Base-by-base conservation (phyloP, 2,113 vertebrate species). In the Sapayoa aenigma region DNA sequence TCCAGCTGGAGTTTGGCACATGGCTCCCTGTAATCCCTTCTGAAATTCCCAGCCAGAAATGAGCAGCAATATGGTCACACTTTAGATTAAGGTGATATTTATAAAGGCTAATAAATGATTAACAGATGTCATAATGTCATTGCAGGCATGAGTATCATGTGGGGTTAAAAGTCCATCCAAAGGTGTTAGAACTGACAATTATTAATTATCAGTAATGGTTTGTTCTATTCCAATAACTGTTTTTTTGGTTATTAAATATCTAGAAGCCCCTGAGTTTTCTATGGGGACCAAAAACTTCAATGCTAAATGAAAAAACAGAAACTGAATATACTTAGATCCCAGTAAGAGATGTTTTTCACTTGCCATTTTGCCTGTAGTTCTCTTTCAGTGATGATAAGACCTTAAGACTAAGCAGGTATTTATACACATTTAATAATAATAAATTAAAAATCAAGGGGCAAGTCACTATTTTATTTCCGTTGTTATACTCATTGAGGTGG, bases 401-500 rank as follows among this genome's bases (percentile, higher is more conserved):
- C 24, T 55, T 28, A 11, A 49, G 16, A 55, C 27, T 13, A 55
- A 76, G 14, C 10, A 31, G 16, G 4, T 12, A 35, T 74, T 69
- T 47, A 47, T 17, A 42, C 11, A 44, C 16, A 14, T n/a, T 31
- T 46, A 55, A 47, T 12, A 30, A 41, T 14, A 21, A 10, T 41
- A n/a, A 20, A 2, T 3, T 18, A 0, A 3, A 35, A 74, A 23
- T 27, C 20, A 28, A 44, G 6, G 41, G 37, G 19, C 8, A 31
- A 27, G 4, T 30, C 6, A 1, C 37, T 30, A 7, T 33, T 59
- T 81, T 20, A 23, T 74, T 79, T 67, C 33, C 52, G 50, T 5
- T 10, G 28, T 24, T 41, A 8, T 0, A 6, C 44, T 23, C 39
- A 13, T 5, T 63, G 75, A 9, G 14, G 12, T 1, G 28, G 33